Base-by-base conservation (phyloP, 2,797 vertebrate species). In the Macropus fuliginosus region DNA sequence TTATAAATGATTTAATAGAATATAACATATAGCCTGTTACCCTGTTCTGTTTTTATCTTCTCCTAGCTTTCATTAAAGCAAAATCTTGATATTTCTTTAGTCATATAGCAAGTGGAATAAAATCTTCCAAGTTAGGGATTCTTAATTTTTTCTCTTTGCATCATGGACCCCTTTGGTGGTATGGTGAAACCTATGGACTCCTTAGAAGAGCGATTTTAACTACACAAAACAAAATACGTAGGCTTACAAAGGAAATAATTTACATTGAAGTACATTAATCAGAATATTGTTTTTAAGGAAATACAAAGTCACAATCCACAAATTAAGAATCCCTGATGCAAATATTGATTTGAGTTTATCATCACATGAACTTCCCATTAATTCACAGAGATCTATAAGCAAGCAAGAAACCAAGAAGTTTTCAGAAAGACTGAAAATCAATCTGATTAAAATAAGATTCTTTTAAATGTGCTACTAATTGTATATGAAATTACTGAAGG, bases 381-480 rank as follows among this genome's bases (percentile, higher is more conserved):
- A 92, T 13, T 87, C 46, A 28, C 59, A 91, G 34, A 57, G 94
- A 94, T 62, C 46, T 54, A 2, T 31, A 94, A 54, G 10, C n/a
- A 96, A 97, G 93, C 91, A 95, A 74, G 4, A 95, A 10, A 10
- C 27, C 90, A 21, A 9, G n/a, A 81, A 91, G n/a, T 91, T 92
- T 93, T 46, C 40, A 0, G 2, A 97, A 97, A 97, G 34, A 24
- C 31, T 96, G 91, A 96, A 97, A 97, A 96, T 96, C 96, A 97
- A 97, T 62, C 91, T 97, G 96, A 97, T 97, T 96, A 96, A 97
- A 96, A 93, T 9, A 0, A 93, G 55, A 92, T 97, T 97, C 95
- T 90, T 95, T 3, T 95, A 96, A 96, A 94, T 95, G 94, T 97
- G 94, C 87, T 94, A 91, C 94, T 97, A 97, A 97, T 97, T 97